These are phyloP conservation scores for Campoplex nolae DNA, from an alignment of 2,888 invertebrate genomes.

Conservation along the genomic window DNA sequence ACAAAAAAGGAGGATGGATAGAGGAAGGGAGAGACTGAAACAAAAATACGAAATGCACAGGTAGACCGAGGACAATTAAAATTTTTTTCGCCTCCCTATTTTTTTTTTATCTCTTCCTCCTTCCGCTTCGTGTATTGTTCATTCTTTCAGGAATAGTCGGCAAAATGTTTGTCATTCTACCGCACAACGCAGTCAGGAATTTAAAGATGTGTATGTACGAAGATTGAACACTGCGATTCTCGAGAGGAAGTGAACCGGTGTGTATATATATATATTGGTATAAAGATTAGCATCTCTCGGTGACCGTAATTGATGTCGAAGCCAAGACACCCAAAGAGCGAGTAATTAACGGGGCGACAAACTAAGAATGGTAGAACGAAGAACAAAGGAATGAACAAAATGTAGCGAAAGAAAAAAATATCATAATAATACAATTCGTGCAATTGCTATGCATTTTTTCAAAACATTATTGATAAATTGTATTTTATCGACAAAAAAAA, in stretches of 20 bases:
- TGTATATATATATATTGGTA: slow-evolving; percentile 2
- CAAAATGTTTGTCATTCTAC: slow-evolving; percentile 30
- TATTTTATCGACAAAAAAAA: neutral
- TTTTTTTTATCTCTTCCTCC: slow-evolving; percentile 8
- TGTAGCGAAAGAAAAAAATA: neutral
- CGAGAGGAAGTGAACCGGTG: slow-evolving; percentile 31
- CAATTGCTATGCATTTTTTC: neutral
- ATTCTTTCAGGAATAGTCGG: slow-evolving; percentile 46
- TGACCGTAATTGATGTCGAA: slow-evolving; percentile 62
- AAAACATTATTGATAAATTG: neutral
- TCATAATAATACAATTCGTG: neutral
- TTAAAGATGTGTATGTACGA: neutral
- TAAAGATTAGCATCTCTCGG: slow-evolving; percentile 62
- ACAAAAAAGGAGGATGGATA: neutral
- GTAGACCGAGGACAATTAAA: slow-evolving; percentile 49
- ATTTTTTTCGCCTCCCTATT: neutral
- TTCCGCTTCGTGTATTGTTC: slow-evolving; percentile 45
- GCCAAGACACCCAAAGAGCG: slow-evolving; percentile 46
- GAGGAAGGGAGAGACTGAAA: slow-evolving; percentile 16
- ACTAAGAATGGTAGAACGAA: neutral
- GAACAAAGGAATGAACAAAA: neutral
- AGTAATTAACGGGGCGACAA: slow-evolving; percentile 28
- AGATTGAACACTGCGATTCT: slow-evolving; percentile 6
- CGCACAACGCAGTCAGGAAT: neutral
- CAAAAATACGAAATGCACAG: slow-evolving; percentile 37